Percentiles rank a stretch among this genome's conserved stretches.
Evolutionary conservation across 2,113 vertebrate genomes (phyloP).

Genomic region (Ictidomys tridecemlineatus): DNA sequence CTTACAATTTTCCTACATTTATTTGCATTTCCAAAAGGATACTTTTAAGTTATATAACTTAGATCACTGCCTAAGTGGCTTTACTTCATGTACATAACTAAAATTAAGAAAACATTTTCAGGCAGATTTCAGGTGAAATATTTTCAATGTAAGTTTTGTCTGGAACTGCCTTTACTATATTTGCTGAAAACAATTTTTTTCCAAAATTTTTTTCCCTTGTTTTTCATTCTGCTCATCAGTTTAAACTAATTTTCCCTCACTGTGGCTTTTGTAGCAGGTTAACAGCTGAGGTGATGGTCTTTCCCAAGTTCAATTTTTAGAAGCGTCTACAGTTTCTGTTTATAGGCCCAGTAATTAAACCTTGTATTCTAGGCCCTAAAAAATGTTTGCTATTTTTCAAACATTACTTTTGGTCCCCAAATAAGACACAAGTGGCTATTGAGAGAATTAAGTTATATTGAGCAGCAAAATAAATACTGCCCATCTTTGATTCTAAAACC

Average conservation of each 20-base stretch:
- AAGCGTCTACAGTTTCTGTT: not conserved
- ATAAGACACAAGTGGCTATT: not conserved
- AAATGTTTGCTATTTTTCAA: slow-evolving; percentile 29
- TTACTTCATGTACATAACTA: not conserved
- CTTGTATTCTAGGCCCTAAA: slow-evolving; percentile 18
- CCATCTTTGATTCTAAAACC: not conserved
- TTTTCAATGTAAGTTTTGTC: not conserved
- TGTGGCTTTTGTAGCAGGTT: not conserved
- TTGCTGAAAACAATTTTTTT: not conserved
- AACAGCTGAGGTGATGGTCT: not conserved
- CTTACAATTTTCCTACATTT: not conserved
- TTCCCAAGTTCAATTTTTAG: not conserved
- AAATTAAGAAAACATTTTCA: not conserved
- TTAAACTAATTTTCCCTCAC: not conserved
- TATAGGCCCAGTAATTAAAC: slow-evolving; percentile 31
- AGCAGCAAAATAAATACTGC: not conserved
- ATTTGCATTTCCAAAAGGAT: slow-evolving; percentile 7
- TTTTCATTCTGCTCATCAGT: not conserved
- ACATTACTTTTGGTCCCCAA: not conserved
- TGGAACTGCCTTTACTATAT: not conserved
- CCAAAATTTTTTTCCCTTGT: no score
- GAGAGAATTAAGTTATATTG: not conserved
- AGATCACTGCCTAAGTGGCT: not conserved
- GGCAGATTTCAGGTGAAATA: slow-evolving; percentile 30
- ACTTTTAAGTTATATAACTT: not conserved